Evolutionary conservation across 1,140 invertebrate species (phyloP), one percentile per base, ranked within the genome.

Genomic region (Phocides pigmalion): DNA sequence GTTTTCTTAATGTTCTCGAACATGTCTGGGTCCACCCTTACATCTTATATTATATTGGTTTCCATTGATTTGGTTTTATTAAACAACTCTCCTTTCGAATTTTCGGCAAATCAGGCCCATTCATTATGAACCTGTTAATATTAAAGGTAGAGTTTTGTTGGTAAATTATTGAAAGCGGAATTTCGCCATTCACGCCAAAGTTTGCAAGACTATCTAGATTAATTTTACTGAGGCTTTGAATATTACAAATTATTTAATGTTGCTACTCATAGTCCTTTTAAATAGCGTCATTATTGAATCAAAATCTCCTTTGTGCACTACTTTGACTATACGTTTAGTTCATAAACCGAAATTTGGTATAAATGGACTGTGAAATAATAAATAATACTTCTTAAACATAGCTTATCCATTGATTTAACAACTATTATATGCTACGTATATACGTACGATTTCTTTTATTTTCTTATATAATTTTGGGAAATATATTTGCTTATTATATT

Each of bases 1-100:
- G 67, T 67, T 70, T 75, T 81, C 77, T 77, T 73, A 62, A 71
- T 58, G 62, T 70, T 70, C 63, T 58, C 69, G 58, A 79, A 54
- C 70, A 66, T 66, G 74, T 70, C 64, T 73, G 64, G 51, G 50
- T 66, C 68, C 73, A 62, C 74, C 72, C 74, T 46, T 72, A 72
- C 62, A 25, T 74, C 70, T 62, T 63, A 25, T 61, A 62, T 49
- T 68, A 67, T 59, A 37, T 67, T 68, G 56, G 16, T 25, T 66
- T 66, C 74, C 71, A 66, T 72, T 69, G 69, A 74, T 67, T 66
- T 49, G 42, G 28, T 14, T 62, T 25, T 51, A 59, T 39, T 25
- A 39, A 12, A 39, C 12, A 12, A 58, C 41, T 46, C 37, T 32
- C 9, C 9, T 32, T 32, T 32, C 9, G 28, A 32, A 32, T 11